Base-by-base conservation (phyloP, 2,113 vertebrate genomes). In the Cichladusa arquata region DNA sequence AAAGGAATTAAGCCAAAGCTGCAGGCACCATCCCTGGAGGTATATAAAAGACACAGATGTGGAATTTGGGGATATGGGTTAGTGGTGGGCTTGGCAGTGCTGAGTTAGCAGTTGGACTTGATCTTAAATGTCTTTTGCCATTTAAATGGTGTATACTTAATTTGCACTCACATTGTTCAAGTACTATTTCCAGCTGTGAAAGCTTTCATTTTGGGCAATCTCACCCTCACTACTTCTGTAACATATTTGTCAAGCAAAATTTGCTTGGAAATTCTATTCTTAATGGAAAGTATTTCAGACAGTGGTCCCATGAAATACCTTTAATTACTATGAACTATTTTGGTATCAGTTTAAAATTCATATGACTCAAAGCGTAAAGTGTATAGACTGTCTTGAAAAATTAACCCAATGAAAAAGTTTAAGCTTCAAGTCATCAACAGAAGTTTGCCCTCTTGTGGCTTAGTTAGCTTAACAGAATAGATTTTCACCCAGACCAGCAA, bases 381-480 rank as follows among this genome's bases (percentile, higher is more conserved):
- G 4, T 18, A 67, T 0, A 84, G 19, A 53, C 11, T 58, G 1
- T 25, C 77, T 74, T 19, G 22, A 19, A 31, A 29, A 73, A 7
- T 47, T 45, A 72, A 20, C 6, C 19, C 45, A 26, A 26, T 3
- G 31, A 81, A 28, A 61, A 47, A 5, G 38, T 47, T 56, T 33
- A 50, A 11, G 34, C 51, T n/a, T 42, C 25, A 65, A 69, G 83
- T 17, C 31, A 87, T 74, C 50, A 82, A 38, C 48, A 81, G 61
- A 87, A 92, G 94, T 85, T 91, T 93, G 96, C 93, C 95, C 96
- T 90, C 94, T 94, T 76, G 96, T 95, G 96, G 93, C 36, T 93
- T 34, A 44, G 19, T 79, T 50, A 61, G 47, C 44, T 60, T 38
- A 28, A 74, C 69, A 91, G 42, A 42, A 81, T 0, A 40, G 40